Percentiles rank a stretch among this genome's conserved stretches.
phyloP scores from a whole-genome alignment of 2,113 vertebrate species.

The Perca schrenkii region DNA sequence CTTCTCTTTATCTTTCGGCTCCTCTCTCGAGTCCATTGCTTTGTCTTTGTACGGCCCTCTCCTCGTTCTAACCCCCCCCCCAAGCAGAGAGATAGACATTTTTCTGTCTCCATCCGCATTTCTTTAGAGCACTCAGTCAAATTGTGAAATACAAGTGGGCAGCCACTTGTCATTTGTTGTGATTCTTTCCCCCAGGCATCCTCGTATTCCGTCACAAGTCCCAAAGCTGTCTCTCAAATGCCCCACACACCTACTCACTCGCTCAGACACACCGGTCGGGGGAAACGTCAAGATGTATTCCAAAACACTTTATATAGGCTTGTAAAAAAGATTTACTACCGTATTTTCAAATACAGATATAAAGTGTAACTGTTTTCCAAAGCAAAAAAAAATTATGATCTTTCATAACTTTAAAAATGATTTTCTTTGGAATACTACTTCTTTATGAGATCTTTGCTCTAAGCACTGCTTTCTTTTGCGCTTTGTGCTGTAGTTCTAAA shows the following conservation, averaged over 20 bases:
- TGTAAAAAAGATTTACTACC: neutral
- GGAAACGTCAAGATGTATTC: conserved; percentile 11
- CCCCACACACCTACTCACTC: conserved; percentile 40
- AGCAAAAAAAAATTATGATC: neutral
- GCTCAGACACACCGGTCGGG: neutral
- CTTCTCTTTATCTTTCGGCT: conserved; percentile 60
- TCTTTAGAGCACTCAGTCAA: conserved; percentile 63
- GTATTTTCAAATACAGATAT: neutral
- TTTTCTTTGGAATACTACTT: neutral
- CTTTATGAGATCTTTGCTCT: neutral
- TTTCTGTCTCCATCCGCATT: conserved; percentile 51
- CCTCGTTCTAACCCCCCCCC: neutral
- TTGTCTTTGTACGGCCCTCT: conserved; percentile 49
- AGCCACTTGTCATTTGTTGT: conserved; percentile 68
- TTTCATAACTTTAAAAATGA: neutral
- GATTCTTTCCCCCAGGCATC: conserved; percentile 51
- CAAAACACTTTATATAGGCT: conserved; percentile 11
- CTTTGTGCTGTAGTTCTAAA: neutral
- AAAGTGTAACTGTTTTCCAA: neutral
- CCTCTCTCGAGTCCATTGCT: conserved; percentile 63
- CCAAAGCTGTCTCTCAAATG: conserved; percentile 59
- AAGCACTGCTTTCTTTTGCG: neutral
- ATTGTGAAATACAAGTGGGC: conserved; percentile 66
- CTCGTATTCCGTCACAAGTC: conserved; percentile 47
- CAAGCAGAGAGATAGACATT: conserved; percentile 43